A percentile compares a stretch with the other conserved stretches of the same genome.
These are phyloP conservation scores for Sphaeridia pumilis DNA, from an alignment of 2,888 invertebrate genomes.

Conservation along the genomic window DNA sequence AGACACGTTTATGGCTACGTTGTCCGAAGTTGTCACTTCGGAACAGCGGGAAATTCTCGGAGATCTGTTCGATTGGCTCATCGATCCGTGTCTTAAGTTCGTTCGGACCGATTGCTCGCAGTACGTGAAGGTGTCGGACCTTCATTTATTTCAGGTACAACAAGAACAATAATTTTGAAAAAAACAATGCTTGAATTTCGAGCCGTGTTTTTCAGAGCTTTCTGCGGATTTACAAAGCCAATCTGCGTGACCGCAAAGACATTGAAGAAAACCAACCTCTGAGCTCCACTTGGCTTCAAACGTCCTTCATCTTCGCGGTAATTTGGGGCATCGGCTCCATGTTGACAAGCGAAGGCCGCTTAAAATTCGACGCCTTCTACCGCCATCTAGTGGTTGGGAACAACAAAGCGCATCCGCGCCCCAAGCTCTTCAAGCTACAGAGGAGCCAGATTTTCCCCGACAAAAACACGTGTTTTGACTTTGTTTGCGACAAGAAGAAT, in stretches of 20 bases:
- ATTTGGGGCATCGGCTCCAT: slow-evolving; percentile 80
- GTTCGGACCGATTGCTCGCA: slow-evolving; percentile 52
- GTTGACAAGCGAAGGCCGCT: slow-evolving; percentile 60
- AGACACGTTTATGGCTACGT: slow-evolving; percentile 54
- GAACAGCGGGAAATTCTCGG: slow-evolving; percentile 69
- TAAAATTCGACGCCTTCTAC: slow-evolving; percentile 61
- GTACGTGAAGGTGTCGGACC: slow-evolving; percentile 64
- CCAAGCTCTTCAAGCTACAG: slow-evolving; percentile 74
- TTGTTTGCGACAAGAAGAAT: slow-evolving; percentile 75
- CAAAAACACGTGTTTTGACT: slow-evolving; percentile 70
- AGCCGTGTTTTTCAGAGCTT: slow-evolving; percentile 50
- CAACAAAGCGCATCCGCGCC: slow-evolving; percentile 60
- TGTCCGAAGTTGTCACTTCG: slow-evolving; percentile 41
- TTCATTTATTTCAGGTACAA: slow-evolving; percentile 57
- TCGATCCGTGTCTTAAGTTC: slow-evolving; percentile 64
- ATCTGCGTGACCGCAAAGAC: slow-evolving; percentile 54
- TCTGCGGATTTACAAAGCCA: slow-evolving; percentile 55
- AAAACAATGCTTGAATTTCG: neutral
- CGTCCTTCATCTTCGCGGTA: slow-evolving; percentile 68
- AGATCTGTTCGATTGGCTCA: slow-evolving; percentile 78
- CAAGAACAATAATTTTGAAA: neutral
- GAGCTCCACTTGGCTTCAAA: slow-evolving; percentile 78
- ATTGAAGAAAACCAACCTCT: slow-evolving; percentile 45
- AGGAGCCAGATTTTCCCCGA: slow-evolving; percentile 86
- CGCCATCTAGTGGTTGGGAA: slow-evolving; percentile 66